A percentile compares a stretch with the other conserved stretches of the same genome.
phyloP scores from a whole-genome alignment of 2,888 invertebrate species.

The Rhimphoctona megacephalus region DNA sequence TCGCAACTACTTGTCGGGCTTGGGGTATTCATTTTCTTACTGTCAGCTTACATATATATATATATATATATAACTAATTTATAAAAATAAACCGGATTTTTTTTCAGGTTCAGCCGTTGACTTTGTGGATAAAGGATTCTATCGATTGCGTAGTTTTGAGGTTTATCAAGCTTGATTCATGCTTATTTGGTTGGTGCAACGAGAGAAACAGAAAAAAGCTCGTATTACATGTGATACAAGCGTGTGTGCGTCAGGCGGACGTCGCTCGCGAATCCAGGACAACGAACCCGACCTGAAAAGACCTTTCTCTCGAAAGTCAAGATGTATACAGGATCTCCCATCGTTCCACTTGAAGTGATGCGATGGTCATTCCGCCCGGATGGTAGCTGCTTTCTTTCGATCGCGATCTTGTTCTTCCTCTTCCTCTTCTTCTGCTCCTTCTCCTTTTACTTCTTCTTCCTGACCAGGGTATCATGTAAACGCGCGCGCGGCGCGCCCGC shows the following conservation, averaged over 20 bases:
- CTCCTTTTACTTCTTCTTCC: slow-evolving; percentile 2
- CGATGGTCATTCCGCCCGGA: slow-evolving; percentile 55
- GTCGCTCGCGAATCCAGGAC: slow-evolving; percentile 70
- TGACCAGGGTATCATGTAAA: background rate
- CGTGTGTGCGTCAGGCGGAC: slow-evolving; percentile 37
- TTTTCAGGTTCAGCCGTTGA: background rate
- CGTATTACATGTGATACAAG: background rate
- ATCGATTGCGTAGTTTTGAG: background rate
- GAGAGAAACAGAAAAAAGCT: slow-evolving; percentile 3
- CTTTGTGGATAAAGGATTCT: background rate
- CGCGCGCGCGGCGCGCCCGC: background rate
- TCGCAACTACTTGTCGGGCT: background rate
- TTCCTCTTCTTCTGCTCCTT: slow-evolving; percentile 11
- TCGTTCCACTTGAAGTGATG: slow-evolving; percentile 68
- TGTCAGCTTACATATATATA: slow-evolving; percentile 7
- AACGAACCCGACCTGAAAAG: slow-evolving; percentile 74
- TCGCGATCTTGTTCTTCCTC: slow-evolving; percentile 41
- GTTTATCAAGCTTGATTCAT: background rate
- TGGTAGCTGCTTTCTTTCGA: slow-evolving; percentile 62
- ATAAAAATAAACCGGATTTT: background rate
- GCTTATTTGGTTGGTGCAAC: slow-evolving; percentile 21
- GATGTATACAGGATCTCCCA: slow-evolving; percentile 64
- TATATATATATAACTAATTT: background rate
- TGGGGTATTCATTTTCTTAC: background rate
- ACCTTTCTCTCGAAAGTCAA: slow-evolving; percentile 76